Evolutionary conservation across 2,797 vertebrate species (phyloP).

Genomic region (Gadopsis bispinosus): DNA sequence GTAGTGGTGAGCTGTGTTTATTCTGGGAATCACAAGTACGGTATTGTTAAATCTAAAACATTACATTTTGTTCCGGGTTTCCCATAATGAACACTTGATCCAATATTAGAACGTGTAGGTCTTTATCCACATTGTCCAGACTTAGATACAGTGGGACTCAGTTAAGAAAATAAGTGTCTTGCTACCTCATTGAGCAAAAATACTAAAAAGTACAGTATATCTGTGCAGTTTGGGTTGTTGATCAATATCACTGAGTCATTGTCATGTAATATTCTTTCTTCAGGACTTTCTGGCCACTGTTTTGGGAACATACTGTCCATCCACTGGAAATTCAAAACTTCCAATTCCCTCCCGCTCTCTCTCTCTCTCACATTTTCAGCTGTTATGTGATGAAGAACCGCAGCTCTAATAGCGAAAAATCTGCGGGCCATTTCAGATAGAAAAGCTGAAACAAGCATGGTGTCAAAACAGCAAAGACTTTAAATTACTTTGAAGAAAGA

Average conservation of each 20-base stretch:
- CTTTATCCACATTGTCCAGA: background rate
- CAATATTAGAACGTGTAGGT: background rate
- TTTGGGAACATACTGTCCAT: conserved; percentile 11
- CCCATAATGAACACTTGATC: background rate
- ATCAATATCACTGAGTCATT: background rate
- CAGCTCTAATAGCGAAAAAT: background rate
- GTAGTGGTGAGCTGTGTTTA: background rate
- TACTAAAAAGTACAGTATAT: background rate
- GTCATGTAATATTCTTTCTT: background rate
- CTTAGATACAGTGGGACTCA: background rate
- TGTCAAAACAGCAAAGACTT: background rate
- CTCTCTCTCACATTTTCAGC: conserved; percentile 1
- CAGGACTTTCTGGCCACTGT: background rate
- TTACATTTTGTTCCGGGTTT: background rate
- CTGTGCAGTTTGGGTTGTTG: background rate
- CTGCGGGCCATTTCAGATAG: background rate
- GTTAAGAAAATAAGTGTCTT: background rate
- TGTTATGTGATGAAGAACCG: background rate
- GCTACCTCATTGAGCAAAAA: background rate
- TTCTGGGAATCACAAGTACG: background rate
- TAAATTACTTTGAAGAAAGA: background rate
- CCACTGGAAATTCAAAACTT: background rate
- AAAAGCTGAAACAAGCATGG: background rate
- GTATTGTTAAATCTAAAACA: background rate
- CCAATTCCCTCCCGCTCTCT: background rate